Conservation (phyloP, 2,113 vertebrate genomes). For the Phocoena sinus region DNA sequence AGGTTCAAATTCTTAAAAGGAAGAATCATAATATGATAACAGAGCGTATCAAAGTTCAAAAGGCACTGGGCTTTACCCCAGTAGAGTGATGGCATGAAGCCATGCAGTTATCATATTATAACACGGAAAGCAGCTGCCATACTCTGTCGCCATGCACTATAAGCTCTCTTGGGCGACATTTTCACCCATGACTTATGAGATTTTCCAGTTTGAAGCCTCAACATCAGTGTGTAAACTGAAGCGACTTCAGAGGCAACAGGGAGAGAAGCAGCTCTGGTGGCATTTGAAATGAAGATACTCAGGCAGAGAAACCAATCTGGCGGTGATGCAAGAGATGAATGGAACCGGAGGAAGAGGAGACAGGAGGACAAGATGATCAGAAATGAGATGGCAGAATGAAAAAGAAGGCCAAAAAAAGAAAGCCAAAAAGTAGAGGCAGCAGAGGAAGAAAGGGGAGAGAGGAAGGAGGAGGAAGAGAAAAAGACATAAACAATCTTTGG, state of each 20-base stretch:
- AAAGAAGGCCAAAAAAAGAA: neutral
- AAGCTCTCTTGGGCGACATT: neutral
- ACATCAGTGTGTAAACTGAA: slow-evolving; percentile 59
- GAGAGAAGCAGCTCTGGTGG: slow-evolving; percentile 70
- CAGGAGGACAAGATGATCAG: neutral
- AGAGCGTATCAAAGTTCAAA: neutral
- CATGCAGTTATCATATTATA: neutral
- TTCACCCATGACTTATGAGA: slow-evolving; percentile 62
- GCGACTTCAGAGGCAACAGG: slow-evolving; percentile 71
- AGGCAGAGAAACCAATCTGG: slow-evolving; percentile 71
- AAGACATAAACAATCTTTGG: slow-evolving; percentile 30
- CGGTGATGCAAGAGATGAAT: neutral
- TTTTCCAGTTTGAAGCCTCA: slow-evolving; percentile 62
- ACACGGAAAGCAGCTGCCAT: neutral
- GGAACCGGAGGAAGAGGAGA: neutral
- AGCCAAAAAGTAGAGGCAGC: neutral
- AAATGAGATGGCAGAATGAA: neutral
- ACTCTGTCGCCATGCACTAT: neutral
- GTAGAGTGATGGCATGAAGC: rapidly evolving
- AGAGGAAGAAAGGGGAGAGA: neutral
- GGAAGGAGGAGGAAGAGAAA: neutral
- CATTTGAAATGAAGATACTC: slow-evolving; percentile 61
- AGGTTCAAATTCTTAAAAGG: neutral
- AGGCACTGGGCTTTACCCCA: neutral
- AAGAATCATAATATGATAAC: slow-evolving; percentile 34